Conservation (phyloP, 1,140 invertebrate genomes). For the Oryzaephilus surinamensis region DNA sequence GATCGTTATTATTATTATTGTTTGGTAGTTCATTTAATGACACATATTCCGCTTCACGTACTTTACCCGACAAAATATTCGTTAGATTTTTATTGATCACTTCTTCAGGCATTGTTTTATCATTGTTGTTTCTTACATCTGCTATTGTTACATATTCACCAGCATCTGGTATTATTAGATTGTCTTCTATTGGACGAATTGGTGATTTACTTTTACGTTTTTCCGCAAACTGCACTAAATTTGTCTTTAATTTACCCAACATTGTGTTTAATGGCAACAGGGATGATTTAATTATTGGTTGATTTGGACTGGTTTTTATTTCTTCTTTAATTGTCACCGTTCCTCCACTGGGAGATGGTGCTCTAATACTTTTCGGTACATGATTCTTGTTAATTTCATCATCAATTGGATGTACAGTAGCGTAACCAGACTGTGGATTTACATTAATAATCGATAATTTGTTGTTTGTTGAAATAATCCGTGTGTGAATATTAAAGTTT, state of each 20-base stretch:
- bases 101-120: constrained; percentile 44
- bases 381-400: constrained; percentile 13
- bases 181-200: constrained; percentile 19
- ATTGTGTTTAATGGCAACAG: constrained; percentile 48
- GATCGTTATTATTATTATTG: constrained; percentile 32
- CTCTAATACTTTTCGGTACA: constrained; percentile 18
- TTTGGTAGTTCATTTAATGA: constrained; percentile 66
- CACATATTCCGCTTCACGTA: constrained; percentile 62
- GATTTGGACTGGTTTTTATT: constrained; percentile 27
- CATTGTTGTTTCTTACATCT: constrained; percentile 66
- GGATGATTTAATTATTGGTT: constrained; percentile 38
- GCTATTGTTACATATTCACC: constrained; percentile 79
- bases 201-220: constrained; percentile 34
- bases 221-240: constrained; percentile 41
- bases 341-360: constrained; percentile 34
- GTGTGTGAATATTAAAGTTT: constrained; percentile 9
- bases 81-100: constrained; percentile 43
- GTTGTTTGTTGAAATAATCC: constrained; percentile 29
- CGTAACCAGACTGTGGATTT: constrained; percentile 43
- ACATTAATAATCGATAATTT: constrained; percentile 44
- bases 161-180: constrained; percentile 41
- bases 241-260: constrained; percentile 52
- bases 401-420: constrained; percentile 38
- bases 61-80: constrained; percentile 43
- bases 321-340: constrained; percentile 33